Conservation (phyloP, 1,140 invertebrate genomes). For the Bombus confusus region DNA sequence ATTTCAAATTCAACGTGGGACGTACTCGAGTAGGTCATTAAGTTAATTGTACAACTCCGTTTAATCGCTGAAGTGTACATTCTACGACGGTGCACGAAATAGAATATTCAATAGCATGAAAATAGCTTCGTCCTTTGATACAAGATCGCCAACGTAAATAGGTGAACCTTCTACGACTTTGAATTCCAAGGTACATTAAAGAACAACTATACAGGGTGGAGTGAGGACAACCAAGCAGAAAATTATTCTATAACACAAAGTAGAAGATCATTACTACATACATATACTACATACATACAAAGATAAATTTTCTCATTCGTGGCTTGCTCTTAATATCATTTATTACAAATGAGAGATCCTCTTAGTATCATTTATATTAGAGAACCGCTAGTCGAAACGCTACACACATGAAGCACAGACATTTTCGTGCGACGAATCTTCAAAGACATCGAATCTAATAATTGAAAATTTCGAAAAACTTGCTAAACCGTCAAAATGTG, state of each 20-base stretch:
- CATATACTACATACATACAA: too few relatives aligned
- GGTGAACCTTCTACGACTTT: neutral
- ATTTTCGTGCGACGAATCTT: neutral
- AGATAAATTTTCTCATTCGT: too few relatives aligned
- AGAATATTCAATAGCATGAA: neutral
- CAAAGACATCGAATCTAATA: neutral
- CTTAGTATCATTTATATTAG: too few relatives aligned
- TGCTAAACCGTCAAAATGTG: too few relatives aligned
- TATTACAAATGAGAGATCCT: too few relatives aligned
- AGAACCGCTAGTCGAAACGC: too few relatives aligned
- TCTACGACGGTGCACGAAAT: neutral
- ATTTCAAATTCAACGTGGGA: neutral
- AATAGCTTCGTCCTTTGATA: neutral
- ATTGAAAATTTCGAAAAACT: neutral
- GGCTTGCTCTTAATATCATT: too few relatives aligned
- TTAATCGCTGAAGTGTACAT: neutral
- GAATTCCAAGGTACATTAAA: neutral
- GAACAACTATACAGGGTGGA: neutral
- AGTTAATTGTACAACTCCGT: conserved; percentile 2
- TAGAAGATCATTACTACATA: too few relatives aligned
- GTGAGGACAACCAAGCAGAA: neutral
- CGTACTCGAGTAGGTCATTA: neutral
- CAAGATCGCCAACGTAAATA: neutral
- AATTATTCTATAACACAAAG: too few relatives aligned
- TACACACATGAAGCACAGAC: too few relatives aligned